phyloP scores from a whole-genome alignment of 2,797 vertebrate genomes.

The Macroramphosus scolopax region DNA sequence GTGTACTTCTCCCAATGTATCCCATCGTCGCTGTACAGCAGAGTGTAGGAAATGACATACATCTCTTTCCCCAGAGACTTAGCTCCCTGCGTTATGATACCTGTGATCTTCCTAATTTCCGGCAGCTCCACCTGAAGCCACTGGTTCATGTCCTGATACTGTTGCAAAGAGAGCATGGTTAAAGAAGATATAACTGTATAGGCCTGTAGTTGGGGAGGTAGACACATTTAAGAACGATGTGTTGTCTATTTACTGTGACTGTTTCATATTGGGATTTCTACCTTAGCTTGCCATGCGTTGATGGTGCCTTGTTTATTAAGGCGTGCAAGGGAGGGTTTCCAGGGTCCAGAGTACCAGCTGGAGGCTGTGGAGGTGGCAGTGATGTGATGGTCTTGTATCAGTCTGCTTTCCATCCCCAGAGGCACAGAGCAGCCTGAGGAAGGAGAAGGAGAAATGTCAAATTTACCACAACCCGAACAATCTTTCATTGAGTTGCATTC shows the following conservation, averaged over 20 bases:
- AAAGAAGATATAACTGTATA: background rate
- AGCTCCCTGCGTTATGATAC: constrained; percentile 89
- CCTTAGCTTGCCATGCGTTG: constrained; percentile 94
- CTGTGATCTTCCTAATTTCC: constrained; percentile 88
- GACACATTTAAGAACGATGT: too few species aligned
- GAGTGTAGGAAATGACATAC: constrained; percentile 82
- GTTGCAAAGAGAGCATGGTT: constrained; percentile 1
- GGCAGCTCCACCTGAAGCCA: constrained; percentile 93
- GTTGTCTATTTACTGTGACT: too few species aligned
- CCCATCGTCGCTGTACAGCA: constrained; percentile 84
- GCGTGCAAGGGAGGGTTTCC: constrained; percentile 84
- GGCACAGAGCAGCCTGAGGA: constrained; percentile 88
- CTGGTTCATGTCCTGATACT: constrained; percentile 84
- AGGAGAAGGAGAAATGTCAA: background rate
- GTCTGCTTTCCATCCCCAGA: constrained; percentile 85
- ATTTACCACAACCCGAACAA: background rate
- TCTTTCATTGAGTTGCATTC: background rate
- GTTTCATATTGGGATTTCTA: constrained; percentile 55
- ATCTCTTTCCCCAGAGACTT: constrained; percentile 80
- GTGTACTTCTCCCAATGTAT: constrained; percentile 82
- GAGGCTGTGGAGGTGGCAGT: constrained; percentile 84
- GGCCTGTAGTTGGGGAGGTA: background rate
- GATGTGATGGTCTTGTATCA: constrained; percentile 81
- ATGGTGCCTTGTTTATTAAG: constrained; percentile 83
- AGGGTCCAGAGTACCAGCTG: constrained; percentile 81